phyloP scores from a whole-genome alignment of 2,113 vertebrate genomes.

The Electrona antarctica region DNA sequence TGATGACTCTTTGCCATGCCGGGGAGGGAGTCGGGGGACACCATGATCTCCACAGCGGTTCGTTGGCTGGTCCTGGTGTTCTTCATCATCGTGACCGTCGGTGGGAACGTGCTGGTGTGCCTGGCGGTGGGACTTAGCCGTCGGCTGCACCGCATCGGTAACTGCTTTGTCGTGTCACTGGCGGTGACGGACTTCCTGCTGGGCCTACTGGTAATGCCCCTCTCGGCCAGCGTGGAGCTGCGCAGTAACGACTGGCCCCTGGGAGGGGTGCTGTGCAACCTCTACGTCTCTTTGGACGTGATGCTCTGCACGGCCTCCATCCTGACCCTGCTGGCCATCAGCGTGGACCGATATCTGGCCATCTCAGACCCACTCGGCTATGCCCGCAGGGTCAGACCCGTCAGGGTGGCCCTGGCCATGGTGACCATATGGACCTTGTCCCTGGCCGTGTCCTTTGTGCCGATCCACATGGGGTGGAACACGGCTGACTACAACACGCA shows the following conservation, averaged over 20 bases:
- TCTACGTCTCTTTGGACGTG: slow-evolving; percentile 90
- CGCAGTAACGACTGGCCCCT: slow-evolving; percentile 80
- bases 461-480: slow-evolving; percentile 94
- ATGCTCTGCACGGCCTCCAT: slow-evolving; percentile 93
- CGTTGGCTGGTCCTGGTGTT: slow-evolving; percentile 73
- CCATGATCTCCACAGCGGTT: slow-evolving; percentile 70
- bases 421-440: slow-evolving; percentile 86
- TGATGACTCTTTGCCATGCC: not conserved
- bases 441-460: slow-evolving; percentile 86
- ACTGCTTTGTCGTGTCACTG: slow-evolving; percentile 91
- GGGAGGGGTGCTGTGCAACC: slow-evolving; percentile 83
- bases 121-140: slow-evolving; percentile 87
- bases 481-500: slow-evolving; percentile 80
- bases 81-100: slow-evolving; percentile 85
- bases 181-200: slow-evolving; percentile 91
- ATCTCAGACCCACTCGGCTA: slow-evolving; percentile 89
- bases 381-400: slow-evolving; percentile 79
- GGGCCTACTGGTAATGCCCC: slow-evolving; percentile 89
- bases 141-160: slow-evolving; percentile 84
- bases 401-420: slow-evolving; percentile 80
- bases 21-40: slow-evolving; percentile 12
- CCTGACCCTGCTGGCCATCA: slow-evolving; percentile 92
- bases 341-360: slow-evolving; percentile 90
- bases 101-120: slow-evolving; percentile 90
- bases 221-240: slow-evolving; percentile 87